Conservation (phyloP, 2,113 vertebrate species). For the Salvelinus fontinalis region DNA sequence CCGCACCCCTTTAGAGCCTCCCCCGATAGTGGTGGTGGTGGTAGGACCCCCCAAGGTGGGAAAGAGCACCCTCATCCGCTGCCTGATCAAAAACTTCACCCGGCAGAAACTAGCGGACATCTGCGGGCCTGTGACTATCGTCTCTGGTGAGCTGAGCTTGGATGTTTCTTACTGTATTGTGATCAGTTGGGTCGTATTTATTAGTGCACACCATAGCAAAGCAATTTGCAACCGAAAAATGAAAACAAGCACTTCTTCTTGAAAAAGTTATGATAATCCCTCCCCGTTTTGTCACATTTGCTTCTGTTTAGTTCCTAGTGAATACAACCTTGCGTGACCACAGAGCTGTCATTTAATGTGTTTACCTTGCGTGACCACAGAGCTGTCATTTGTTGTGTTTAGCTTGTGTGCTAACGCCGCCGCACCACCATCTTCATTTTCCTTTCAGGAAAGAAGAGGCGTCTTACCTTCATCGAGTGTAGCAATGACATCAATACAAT, state of each 20-base stretch:
- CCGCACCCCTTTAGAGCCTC: constrained; percentile 88
- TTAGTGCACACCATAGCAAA: no score
- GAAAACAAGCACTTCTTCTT: no score
- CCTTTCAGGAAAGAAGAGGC: constrained; percentile 88
- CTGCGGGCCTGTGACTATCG: constrained; percentile 91
- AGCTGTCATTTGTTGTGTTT: background rate
- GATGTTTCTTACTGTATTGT: background rate
- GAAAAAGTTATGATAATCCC: no score
- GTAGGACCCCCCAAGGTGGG: constrained; percentile 95
- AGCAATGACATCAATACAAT: constrained; percentile 95
- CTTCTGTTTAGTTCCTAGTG: no score
- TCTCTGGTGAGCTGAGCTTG: constrained; percentile 83
- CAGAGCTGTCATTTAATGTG: background rate
- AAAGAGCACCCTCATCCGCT: constrained; percentile 93
- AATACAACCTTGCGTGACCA: no score
- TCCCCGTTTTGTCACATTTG: no score
- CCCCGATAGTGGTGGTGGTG: constrained; percentile 91
- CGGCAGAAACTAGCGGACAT: constrained; percentile 91
- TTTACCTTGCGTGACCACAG: no score
- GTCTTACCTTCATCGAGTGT: constrained; percentile 94
- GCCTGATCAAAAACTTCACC: constrained; percentile 95
- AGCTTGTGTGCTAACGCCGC: background rate
- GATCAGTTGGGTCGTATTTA: no score
- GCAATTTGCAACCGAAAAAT: no score
- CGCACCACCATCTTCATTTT: background rate